Evolutionary conservation across 2,888 invertebrate species (phyloP).

Genomic region (Orthosia cruda): DNA sequence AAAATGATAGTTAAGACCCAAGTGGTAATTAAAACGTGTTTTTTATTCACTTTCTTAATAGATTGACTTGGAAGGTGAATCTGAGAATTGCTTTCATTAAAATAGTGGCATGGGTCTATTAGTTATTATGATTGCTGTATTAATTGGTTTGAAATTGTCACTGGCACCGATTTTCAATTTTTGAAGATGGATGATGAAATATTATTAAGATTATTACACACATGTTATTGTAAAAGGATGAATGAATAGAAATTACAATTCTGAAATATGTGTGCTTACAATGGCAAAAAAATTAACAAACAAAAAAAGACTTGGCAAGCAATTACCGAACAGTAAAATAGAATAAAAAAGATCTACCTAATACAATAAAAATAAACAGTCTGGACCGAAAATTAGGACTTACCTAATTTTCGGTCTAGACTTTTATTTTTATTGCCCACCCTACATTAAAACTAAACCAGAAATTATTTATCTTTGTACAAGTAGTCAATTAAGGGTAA

Average conservation of each 20-base stretch:
- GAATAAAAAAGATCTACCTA: not conserved
- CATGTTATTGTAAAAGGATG: too few species aligned
- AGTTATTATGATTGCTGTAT: constrained; percentile 34
- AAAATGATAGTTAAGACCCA: constrained; percentile 5
- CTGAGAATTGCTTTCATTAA: constrained; percentile 24
- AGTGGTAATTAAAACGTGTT: constrained; percentile 23
- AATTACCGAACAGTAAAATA: not conserved
- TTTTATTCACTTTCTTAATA: constrained; percentile 38
- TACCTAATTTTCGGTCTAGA: too few species aligned
- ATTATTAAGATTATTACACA: too few species aligned
- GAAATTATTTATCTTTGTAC: constrained; percentile 27
- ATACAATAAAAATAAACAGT: constrained; percentile 30
- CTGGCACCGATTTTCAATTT: too few species aligned
- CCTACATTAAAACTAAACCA: constrained; percentile 36
- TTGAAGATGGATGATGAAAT: too few species aligned
- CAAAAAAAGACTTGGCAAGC: not conserved
- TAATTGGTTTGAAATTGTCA: constrained; percentile 36
- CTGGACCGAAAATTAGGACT: constrained; percentile 6
- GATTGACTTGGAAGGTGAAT: constrained; percentile 31
- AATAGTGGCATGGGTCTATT: constrained; percentile 29
- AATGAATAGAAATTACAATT: too few species aligned
- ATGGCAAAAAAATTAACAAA: too few species aligned
- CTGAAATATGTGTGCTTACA: too few species aligned
- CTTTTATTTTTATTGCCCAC: too few species aligned
- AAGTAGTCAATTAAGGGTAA: constrained; percentile 40